These are phyloP conservation scores for Pseudochirops cupreus DNA, from an alignment of 2,797 vertebrate genomes.

Conservation along the genomic window DNA sequence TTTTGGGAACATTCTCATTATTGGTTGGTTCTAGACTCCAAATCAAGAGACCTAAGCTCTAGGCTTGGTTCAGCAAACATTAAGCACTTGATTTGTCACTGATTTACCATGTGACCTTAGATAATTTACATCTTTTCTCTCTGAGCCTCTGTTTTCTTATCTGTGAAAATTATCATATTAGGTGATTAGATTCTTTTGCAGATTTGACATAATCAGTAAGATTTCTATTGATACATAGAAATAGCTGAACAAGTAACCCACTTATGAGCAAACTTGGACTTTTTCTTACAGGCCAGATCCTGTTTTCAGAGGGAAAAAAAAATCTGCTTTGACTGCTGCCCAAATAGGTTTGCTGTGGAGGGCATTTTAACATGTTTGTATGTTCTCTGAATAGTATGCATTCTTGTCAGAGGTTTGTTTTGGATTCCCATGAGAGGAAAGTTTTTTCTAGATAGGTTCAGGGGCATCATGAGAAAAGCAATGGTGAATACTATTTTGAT, in stretches of 20 bases:
- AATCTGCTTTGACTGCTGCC: slow-evolving; percentile 52
- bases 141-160: not conserved
- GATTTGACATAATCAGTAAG: not conserved
- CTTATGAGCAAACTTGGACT: not conserved
- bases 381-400: not conserved
- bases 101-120: not conserved
- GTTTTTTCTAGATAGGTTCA: slow-evolving; percentile 8
- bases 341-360: slow-evolving; percentile 12
- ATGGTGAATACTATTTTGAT: slow-evolving; percentile 29
- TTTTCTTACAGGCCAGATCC: slow-evolving; percentile 66
- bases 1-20: not conserved
- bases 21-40: not conserved
- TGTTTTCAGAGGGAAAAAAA: not conserved
- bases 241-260: not conserved
- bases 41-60: not conserved
- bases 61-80: not conserved
- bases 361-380: slow-evolving; percentile 11
- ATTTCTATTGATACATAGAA: not conserved
- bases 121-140: not conserved
- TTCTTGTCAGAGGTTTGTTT: slow-evolving; percentile 62
- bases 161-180: not conserved
- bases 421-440: slow-evolving; percentile 29
- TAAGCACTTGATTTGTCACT: not conserved
- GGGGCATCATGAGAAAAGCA: slow-evolving; percentile 36
- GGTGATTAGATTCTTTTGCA: not conserved